Conservation (phyloP, 2,113 vertebrate genomes). For the Heterocephalus glaber region DNA sequence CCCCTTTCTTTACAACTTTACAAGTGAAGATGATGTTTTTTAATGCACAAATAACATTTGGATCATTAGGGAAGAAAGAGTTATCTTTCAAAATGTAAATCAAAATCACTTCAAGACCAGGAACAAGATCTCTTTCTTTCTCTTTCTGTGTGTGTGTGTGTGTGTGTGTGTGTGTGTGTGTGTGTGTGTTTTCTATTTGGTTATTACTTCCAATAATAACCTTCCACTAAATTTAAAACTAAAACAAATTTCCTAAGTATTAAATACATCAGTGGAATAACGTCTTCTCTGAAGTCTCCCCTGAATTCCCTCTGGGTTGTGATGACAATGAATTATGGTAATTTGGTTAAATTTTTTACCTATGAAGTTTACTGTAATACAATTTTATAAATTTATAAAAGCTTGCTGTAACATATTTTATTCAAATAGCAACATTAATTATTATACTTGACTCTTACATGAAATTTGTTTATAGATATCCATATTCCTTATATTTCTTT, state of each 20-base stretch:
- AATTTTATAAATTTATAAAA: neutral
- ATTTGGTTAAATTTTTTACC: neutral
- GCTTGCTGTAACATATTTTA: neutral
- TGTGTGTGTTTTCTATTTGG: neutral
- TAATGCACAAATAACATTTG: neutral
- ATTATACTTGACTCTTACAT: neutral
- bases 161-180: no score
- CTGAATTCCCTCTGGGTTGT: neutral
- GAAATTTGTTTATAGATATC: neutral
- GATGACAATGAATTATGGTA: neutral
- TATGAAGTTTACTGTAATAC: neutral
- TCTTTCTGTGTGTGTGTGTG: neutral
- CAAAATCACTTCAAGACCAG: neutral
- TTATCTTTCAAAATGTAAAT: conserved; percentile 42
- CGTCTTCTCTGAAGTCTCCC: neutral
- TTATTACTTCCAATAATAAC: conserved; percentile 2
- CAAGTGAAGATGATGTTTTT: neutral
- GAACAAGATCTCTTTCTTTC: neutral
- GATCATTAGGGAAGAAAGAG: neutral
- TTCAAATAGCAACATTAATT: neutral
- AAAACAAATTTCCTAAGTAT: neutral
- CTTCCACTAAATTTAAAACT: neutral
- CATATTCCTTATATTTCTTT: neutral
- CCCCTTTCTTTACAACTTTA: neutral
- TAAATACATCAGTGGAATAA: neutral